A percentile compares a stretch with the other conserved stretches of the same genome.
phyloP scores from a whole-genome alignment of 1,140 invertebrate species.

The Zaprionus taronus region DNA sequence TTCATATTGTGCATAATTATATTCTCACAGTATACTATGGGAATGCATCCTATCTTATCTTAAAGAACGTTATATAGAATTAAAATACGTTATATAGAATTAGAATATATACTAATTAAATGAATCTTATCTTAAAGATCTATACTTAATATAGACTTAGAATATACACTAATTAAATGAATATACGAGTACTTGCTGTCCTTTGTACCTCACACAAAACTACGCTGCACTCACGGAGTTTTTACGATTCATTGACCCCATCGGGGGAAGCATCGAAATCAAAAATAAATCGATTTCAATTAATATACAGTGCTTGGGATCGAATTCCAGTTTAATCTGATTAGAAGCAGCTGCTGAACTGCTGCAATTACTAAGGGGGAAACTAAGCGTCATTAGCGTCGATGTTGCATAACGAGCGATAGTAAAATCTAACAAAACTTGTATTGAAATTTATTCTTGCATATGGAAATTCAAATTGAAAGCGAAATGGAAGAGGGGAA shows the following conservation, averaged over 20 bases:
- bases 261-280: neutral
- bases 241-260: neutral
- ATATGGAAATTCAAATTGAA: neutral
- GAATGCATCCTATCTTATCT: too few species aligned
- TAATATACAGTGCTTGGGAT: neutral
- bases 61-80: too few species aligned
- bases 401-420: constrained; percentile 1
- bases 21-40: too few species aligned
- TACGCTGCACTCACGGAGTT: neutral
- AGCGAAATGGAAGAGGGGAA: neutral
- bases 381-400: neutral
- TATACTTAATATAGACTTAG: too few species aligned
- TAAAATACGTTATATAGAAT: too few species aligned
- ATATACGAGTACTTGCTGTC: too few species aligned
- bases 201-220: neutral
- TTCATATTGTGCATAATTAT: too few species aligned
- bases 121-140: too few species aligned
- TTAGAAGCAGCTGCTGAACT: neutral
- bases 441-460: constrained; percentile 1
- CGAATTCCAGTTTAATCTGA: constrained; percentile 10
- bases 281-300: neutral
- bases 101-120: too few species aligned
- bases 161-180: too few species aligned
- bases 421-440: neutral
- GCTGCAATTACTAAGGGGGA: neutral